Evolutionary conservation across 2,113 vertebrate genomes (phyloP), one percentile per base, ranked within the genome.

Genomic region (Natator depressus): DNA sequence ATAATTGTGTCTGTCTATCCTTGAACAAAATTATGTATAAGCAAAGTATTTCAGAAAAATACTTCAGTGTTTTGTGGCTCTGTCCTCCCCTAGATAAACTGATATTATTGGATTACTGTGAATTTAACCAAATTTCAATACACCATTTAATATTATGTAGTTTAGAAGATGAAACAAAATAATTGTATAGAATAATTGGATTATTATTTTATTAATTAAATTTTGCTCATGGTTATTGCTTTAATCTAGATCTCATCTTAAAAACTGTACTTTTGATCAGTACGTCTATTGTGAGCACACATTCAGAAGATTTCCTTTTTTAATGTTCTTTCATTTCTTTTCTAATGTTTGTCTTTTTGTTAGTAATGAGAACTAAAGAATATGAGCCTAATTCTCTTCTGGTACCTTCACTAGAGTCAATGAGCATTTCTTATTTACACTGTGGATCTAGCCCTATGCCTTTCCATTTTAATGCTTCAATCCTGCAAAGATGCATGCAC

Each of bases 1-100:
- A 27, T 62, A 50, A 19, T 80, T 89, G 16, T 53, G 25, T 78
- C 79, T 89, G 13, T 65, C 29, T 84, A 79, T 31, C 92, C 89
- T 90, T 17, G 55, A 96, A 95, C 93, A 93, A 1, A 55, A 91
- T 94, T 93, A 38, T 47, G 84, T 95, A 8, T 87, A 86, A 59
- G 51, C 80, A 95, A 92, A 78, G 7, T 46, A 4, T 90, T 96
- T 82, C 76, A 89, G 75, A 80, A 92, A 89, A 59, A 42, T 89
- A 42, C 42, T 42, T 42, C 42, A 51, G 35, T 53, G 35, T 82
- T 92, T 91, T 84, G 69, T 55, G 91, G 91, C 81, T 75, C 83
- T 75, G 5, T 42, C 46, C 84, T n/a, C 93, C 91, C 92, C 92
- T 91, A 94, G 82, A 94, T 57, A 75, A 93, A 59, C 2, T 88